Evolutionary conservation across 2,113 vertebrate genomes (phyloP).

Genomic region (Gracilinanus agilis): DNA sequence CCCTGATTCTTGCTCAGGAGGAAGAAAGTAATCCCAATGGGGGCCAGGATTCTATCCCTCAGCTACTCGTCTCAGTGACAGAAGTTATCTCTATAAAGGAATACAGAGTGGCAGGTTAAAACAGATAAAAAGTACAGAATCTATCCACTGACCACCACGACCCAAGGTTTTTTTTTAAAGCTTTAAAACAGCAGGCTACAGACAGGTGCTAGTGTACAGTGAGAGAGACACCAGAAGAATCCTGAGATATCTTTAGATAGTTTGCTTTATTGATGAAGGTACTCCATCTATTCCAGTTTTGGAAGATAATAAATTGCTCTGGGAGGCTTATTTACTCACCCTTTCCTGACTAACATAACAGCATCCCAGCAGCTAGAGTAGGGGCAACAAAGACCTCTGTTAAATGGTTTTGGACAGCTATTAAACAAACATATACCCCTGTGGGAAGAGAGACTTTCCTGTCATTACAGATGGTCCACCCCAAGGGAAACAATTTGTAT

Average conservation of each 20-base stretch:
- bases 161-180: background rate
- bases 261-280: background rate
- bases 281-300: background rate
- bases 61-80: background rate
- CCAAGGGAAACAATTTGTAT: background rate
- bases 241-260: background rate
- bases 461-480: background rate
- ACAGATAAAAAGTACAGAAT: background rate
- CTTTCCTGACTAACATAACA: background rate
- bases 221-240: background rate
- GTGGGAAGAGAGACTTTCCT: background rate
- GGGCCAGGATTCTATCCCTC: background rate
- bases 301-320: background rate
- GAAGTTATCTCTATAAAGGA: background rate
- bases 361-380: background rate
- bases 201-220: background rate
- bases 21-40: background rate
- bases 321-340: background rate
- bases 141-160: background rate
- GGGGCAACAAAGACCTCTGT: background rate
- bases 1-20: background rate
- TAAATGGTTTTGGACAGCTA: background rate
- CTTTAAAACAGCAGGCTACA: background rate
- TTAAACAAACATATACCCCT: background rate
- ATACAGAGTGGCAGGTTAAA: background rate